Percentiles rank a stretch among this genome's conserved stretches.
Evolutionary conservation across 2,888 invertebrate species (phyloP).

Genomic region (Hedychridium roseum): DNA sequence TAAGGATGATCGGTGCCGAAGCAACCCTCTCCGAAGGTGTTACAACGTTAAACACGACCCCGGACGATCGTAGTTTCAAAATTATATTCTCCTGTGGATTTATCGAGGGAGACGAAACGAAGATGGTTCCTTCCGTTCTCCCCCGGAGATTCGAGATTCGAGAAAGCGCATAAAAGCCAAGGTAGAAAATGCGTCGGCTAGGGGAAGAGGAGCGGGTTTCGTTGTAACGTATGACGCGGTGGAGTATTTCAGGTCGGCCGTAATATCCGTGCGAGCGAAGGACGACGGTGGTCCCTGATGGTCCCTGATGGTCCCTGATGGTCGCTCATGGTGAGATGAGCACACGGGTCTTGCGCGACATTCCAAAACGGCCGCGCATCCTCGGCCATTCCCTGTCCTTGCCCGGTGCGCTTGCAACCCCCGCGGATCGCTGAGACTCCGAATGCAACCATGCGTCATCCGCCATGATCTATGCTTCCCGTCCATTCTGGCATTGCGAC

Average conservation of each 20-base stretch:
- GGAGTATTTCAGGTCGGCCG: constrained; percentile 2
- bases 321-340: constrained; percentile 39
- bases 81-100: no score
- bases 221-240: constrained; percentile 1
- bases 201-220: background rate
- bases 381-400: constrained; percentile 62
- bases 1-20: no score
- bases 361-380: constrained; percentile 48
- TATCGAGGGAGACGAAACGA: constrained; percentile 11
- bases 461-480: constrained; percentile 65
- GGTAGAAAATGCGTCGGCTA: background rate
- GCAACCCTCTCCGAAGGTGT: no score
- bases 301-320: constrained; percentile 25
- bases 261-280: constrained; percentile 21
- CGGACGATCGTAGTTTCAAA: no score
- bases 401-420: constrained; percentile 61
- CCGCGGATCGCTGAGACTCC: constrained; percentile 38
- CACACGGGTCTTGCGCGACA: constrained; percentile 49
- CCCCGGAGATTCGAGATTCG: constrained; percentile 9
- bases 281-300: constrained; percentile 29
- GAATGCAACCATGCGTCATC: constrained; percentile 61
- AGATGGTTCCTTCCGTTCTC: no score
- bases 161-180: constrained; percentile 1
- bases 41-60: no score
- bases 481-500: constrained; percentile 53